A percentile compares a stretch with the other conserved stretches of the same genome.
These are phyloP conservation scores for Diorhabda elongata DNA, from an alignment of 1,140 invertebrate species.

Conservation along the genomic window DNA sequence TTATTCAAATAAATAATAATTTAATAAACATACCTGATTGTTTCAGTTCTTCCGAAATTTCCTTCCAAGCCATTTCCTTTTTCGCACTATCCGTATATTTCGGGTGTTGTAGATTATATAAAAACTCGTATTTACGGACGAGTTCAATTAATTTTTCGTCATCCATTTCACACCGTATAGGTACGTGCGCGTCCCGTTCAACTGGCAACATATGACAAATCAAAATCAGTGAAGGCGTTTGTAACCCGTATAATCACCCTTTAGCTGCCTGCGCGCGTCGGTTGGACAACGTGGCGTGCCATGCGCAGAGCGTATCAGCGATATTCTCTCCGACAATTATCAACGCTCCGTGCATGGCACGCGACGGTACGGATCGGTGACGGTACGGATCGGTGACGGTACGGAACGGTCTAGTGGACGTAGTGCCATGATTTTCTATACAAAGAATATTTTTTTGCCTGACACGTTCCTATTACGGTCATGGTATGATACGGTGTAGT, in stretches of 20 bases:
- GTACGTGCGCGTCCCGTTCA: not conserved
- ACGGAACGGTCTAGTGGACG: conserved; percentile 1
- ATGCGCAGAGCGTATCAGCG: not conserved
- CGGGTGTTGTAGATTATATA: conserved; percentile 19
- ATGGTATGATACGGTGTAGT: not conserved
- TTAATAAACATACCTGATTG: conserved; percentile 11
- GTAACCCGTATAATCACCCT: not conserved
- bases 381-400: not conserved
- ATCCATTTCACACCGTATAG: not conserved
- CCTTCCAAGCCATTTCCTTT: conserved; percentile 16
- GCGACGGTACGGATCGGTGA: not conserved
- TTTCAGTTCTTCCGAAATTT: conserved; percentile 16
- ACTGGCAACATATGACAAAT: not conserved
- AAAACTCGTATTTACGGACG: conserved; percentile 11
- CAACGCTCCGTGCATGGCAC: not conserved
- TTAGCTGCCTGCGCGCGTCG: not conserved
- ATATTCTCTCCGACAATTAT: conserved; percentile 6
- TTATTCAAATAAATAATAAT: conserved; percentile 11
- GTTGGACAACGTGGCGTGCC: not conserved
- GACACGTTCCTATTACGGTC: not conserved
- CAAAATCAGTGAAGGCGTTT: not conserved
- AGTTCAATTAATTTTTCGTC: not conserved
- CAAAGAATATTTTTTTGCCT: conserved; percentile 4
- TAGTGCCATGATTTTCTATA: not conserved
- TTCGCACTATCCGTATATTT: conserved; percentile 16